A percentile compares a stretch with the other conserved stretches of the same genome.
These are phyloP conservation scores for Xyliphius kryptos DNA, from an alignment of 2,113 vertebrate genomes.

Conservation along the genomic window DNA sequence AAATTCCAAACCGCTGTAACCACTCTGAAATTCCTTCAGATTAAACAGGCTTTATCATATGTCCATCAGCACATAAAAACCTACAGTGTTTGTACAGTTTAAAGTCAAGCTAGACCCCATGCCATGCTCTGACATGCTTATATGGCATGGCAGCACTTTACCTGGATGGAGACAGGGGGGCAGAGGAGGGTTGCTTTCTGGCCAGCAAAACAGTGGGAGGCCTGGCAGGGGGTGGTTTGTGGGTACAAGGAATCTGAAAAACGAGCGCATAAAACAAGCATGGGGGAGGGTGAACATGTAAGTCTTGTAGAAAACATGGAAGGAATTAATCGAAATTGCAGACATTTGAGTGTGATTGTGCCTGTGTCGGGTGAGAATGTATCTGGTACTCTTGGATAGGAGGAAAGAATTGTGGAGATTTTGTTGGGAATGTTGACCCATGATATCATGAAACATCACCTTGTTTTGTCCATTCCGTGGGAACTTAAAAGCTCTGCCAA, in stretches of 20 bases:
- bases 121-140: conserved; percentile 23
- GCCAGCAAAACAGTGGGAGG: conserved; percentile 19
- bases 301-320: conserved; percentile 61
- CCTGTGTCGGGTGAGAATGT: conserved; percentile 50
- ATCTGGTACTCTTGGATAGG: conserved; percentile 36
- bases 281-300: conserved; percentile 45
- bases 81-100: conserved; percentile 27
- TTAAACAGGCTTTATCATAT: conserved; percentile 48
- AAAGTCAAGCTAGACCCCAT: conserved; percentile 2
- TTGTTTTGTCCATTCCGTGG: conserved; percentile 59
- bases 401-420: conserved; percentile 15
- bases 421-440: conserved; percentile 14
- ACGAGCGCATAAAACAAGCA: conserved; percentile 56
- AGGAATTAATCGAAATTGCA: conserved; percentile 67
- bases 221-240: conserved; percentile 34
- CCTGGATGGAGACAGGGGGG: conserved; percentile 18
- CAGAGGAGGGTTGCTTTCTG: conserved; percentile 7
- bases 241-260: conserved; percentile 52
- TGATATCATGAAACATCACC: conserved; percentile 33
- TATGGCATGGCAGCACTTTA: conserved; percentile 14
- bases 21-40: conserved; percentile 51
- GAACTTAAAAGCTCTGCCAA: conserved; percentile 70
- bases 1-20: conserved; percentile 58
- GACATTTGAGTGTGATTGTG: conserved; percentile 56
- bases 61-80: conserved; percentile 45